Base-by-base conservation (phyloP, 2,113 vertebrate genomes). In the Centropus bengalensis region DNA sequence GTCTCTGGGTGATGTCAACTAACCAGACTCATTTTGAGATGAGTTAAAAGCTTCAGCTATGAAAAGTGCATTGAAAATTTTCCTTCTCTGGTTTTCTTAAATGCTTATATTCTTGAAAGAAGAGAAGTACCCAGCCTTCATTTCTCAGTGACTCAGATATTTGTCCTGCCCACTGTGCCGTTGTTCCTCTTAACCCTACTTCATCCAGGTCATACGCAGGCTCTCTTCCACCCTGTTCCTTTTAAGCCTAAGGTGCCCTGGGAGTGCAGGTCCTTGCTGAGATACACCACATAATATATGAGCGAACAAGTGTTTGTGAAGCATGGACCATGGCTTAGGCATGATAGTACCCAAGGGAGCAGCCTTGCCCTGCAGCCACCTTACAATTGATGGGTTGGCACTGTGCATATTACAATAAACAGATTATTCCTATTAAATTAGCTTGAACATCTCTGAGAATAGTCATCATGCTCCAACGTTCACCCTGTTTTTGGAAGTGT, bases 361-460 rank as follows among this genome's bases (percentile, higher is more conserved):
- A 64, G 44, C 47, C 60, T 44, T 80, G 76, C 71, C 49, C 28
- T 32, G 14, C 59, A 71, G 42, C 44, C 55, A 7, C 81, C 49
- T 42, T 8, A 5, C 40, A 60, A 8, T 19, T 54, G 81, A 60
- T 69, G 77, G 36, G 36, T 20, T 62, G 59, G 38, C 77, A 75
- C 60, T 86, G 11, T 38, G 38, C 19, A 18, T 55, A 33, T 78
- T 47, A 74, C 45, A 81, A 93, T 81, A 91, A 94, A 87, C 42
- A 74, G 73, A 89, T 89, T 74, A 84, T 87, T 91, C 77, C 82
- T 74, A 51, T 86, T 89, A 63, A 76, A 94, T 94, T 91, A 86
- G 62, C 81, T 58, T 38, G 58, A 82, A 45, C 63, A 40, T 81
- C 74, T 42, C 82, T 74, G 62, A 85, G 62, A 88, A 81, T 27